Evolutionary conservation across 1,140 invertebrate genomes (phyloP).

Genomic region (Macrobrachium nipponense): DNA sequence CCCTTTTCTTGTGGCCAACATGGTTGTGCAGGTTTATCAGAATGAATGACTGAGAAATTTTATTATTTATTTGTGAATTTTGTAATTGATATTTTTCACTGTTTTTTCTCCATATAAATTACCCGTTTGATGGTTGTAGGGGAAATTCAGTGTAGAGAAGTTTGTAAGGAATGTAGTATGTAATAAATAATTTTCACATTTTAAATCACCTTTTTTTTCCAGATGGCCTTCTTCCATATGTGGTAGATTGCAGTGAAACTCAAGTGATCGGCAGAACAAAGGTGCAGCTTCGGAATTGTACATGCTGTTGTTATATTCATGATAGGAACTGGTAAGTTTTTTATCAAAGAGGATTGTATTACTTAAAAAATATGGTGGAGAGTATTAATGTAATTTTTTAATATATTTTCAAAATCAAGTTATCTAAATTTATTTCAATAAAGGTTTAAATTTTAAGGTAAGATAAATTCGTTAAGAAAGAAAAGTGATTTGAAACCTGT

Average conservation of each 20-base stretch:
- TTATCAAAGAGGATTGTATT: background rate
- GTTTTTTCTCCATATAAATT: too few species aligned
- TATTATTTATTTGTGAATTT: too few species aligned
- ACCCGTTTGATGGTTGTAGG: too few species aligned
- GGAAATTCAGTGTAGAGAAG: too few species aligned
- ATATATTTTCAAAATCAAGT: background rate
- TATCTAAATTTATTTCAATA: background rate
- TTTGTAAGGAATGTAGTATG: too few species aligned
- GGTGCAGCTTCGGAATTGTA: constrained; percentile 78
- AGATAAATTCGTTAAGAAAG: background rate
- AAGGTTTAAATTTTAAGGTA: background rate
- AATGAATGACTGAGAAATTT: too few species aligned
- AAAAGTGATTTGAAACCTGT: too few species aligned
- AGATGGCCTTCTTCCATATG: constrained; percentile 76
- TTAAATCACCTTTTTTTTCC: constrained; percentile 45
- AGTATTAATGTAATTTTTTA: background rate
- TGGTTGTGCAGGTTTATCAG: too few species aligned
- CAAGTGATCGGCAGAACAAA: constrained; percentile 77
- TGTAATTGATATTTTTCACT: too few species aligned
- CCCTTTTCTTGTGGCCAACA: too few species aligned
- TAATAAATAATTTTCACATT: too few species aligned
- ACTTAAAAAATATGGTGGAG: background rate
- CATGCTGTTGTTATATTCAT: constrained; percentile 76
- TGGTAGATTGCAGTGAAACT: constrained; percentile 74
- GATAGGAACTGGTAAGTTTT: constrained; percentile 72